phyloP scores from a whole-genome alignment of 2,888 invertebrate genomes.

The Charanyca ferruginea region DNA sequence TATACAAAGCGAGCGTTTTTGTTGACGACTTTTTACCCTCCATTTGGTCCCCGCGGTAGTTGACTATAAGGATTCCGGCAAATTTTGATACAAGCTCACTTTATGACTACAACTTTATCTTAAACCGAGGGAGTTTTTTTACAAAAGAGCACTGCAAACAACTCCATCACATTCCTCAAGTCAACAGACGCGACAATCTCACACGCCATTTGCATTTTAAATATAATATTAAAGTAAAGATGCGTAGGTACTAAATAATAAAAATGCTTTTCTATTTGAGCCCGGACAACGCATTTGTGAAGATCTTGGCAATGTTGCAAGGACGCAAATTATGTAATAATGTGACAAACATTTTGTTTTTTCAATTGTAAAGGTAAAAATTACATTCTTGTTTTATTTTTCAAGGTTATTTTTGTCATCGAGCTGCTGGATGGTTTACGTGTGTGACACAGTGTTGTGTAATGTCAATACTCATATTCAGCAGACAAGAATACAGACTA shows the following conservation, averaged over 20 bases:
- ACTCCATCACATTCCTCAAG: constrained; percentile 27
- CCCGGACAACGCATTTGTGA: constrained; percentile 71
- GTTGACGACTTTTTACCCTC: no score
- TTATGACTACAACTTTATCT: no score
- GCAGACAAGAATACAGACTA: not conserved
- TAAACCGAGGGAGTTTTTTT: not conserved
- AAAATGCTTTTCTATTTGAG: constrained; percentile 67
- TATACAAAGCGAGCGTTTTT: no score
- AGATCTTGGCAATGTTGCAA: constrained; percentile 83
- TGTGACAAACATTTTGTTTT: constrained; percentile 59
- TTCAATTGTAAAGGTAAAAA: constrained; percentile 58
- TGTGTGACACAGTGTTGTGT: not conserved
- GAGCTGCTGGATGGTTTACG: constrained; percentile 18
- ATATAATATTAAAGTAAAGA: constrained; percentile 63
- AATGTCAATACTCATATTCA: not conserved
- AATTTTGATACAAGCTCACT: no score
- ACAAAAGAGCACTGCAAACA: not conserved
- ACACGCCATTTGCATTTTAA: constrained; percentile 54
- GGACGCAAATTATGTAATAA: constrained; percentile 73
- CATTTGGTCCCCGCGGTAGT: no score
- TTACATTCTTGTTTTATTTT: constrained; percentile 31
- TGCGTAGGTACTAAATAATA: constrained; percentile 75
- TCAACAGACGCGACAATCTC: constrained; percentile 39
- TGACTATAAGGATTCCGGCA: no score
- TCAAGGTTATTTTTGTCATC: constrained; percentile 51